phyloP scores from a whole-genome alignment of 2,888 invertebrate species.

The Folsomia candida region DNA sequence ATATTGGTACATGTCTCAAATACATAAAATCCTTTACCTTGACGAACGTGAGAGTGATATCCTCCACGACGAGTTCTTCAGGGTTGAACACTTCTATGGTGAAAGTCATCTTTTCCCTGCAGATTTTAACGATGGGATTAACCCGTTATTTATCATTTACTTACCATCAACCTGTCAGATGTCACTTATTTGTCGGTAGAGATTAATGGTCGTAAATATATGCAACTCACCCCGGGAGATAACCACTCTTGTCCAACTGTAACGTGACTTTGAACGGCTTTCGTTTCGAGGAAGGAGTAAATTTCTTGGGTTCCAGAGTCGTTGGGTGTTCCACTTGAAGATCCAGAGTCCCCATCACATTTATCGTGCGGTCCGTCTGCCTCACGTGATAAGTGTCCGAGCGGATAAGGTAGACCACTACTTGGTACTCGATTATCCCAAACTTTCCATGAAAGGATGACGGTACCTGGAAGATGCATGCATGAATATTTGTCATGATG shows the following conservation, averaged over 20 bases:
- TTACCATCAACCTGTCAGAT: no score
- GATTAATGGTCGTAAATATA: no score
- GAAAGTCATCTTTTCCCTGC: constrained; percentile 41
- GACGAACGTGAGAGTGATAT: constrained; percentile 38
- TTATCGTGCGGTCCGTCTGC: constrained; percentile 42
- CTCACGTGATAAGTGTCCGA: constrained; percentile 43
- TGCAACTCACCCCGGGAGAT: no score
- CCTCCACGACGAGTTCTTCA: constrained; percentile 36
- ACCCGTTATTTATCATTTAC: no score
- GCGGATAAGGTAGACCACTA: constrained; percentile 38
- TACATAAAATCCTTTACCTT: constrained; percentile 34
- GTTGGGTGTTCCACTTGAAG: constrained; percentile 24
- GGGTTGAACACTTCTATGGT: constrained; percentile 44
- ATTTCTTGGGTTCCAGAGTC: constrained; percentile 30
- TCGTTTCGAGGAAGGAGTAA: constrained; percentile 24
- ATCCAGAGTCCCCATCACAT: constrained; percentile 39
- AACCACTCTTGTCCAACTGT: constrained; percentile 40
- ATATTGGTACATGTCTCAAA: no score
- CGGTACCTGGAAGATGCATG: no score
- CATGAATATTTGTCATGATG: neutral
- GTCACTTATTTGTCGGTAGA: no score
- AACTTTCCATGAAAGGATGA: constrained; percentile 16
- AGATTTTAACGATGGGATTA: no score
- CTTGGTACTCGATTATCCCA: constrained; percentile 40
- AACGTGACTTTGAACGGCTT: constrained; percentile 37